phyloP scores from a whole-genome alignment of 2,888 invertebrate genomes.

The Augochlorella aurata region DNA sequence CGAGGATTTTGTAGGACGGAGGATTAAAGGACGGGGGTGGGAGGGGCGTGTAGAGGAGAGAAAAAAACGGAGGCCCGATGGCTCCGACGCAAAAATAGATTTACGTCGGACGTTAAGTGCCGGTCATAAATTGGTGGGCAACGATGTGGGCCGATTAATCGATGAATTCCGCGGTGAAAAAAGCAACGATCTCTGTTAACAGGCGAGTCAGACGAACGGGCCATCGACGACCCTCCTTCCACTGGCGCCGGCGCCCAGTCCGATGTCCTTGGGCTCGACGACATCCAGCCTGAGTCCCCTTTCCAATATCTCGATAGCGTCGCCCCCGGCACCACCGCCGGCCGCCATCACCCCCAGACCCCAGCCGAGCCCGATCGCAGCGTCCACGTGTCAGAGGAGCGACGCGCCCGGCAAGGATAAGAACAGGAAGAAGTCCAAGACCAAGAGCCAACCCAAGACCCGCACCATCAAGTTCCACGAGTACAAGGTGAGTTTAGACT shows the following conservation, averaged over 20 bases:
- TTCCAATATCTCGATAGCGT: slow-evolving; percentile 85
- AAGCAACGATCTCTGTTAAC: slow-evolving; percentile 54
- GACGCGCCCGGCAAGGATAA: slow-evolving; percentile 86
- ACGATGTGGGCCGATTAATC: slow-evolving; percentile 48
- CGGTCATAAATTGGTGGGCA: slow-evolving; percentile 43
- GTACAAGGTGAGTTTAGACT: slow-evolving; percentile 86
- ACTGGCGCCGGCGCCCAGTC: slow-evolving; percentile 83
- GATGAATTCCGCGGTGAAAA: slow-evolving; percentile 43
- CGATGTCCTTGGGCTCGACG: slow-evolving; percentile 84
- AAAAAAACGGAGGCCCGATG: slow-evolving; percentile 11
- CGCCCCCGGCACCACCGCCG: slow-evolving; percentile 85
- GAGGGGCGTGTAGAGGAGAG: neutral
- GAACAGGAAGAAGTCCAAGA: slow-evolving; percentile 91
- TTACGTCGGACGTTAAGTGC: slow-evolving; percentile 46
- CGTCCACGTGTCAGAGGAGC: slow-evolving; percentile 85
- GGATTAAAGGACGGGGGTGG: neutral
- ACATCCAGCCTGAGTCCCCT: slow-evolving; percentile 87
- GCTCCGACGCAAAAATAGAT: slow-evolving; percentile 31
- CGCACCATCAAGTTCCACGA: slow-evolving; percentile 98
- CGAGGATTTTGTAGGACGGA: neutral
- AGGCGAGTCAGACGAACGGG: slow-evolving; percentile 78
- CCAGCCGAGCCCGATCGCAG: slow-evolving; percentile 79
- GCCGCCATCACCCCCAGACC: slow-evolving; percentile 83
- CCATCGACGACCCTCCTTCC: slow-evolving; percentile 82
- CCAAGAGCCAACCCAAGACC: slow-evolving; percentile 90